phyloP scores from a whole-genome alignment of 2,113 vertebrate species.

The Sarotherodon lohbergeri region DNA sequence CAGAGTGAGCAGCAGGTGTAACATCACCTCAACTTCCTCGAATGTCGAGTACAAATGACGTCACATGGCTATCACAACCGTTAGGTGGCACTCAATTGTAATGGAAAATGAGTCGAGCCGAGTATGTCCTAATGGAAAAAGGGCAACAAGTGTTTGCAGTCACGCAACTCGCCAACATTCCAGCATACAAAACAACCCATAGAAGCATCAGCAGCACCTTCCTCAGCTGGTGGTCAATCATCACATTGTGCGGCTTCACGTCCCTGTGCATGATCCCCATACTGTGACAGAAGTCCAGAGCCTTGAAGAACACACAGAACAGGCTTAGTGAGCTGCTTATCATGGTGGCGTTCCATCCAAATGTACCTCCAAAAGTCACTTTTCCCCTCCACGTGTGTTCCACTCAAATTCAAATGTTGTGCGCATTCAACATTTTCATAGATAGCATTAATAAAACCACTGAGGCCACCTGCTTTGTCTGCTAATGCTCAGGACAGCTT shows the following conservation, averaged over 20 bases:
- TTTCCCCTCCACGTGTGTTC: not conserved
- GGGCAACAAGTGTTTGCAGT: not conserved
- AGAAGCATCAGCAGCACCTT: slow-evolving; percentile 77
- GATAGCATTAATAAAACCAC: not conserved
- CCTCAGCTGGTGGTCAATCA: slow-evolving; percentile 98
- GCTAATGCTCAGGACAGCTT: not conserved
- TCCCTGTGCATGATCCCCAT: slow-evolving; percentile 99
- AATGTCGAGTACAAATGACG: not conserved
- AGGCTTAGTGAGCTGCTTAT: not conserved
- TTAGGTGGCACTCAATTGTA: not conserved
- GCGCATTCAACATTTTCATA: not conserved
- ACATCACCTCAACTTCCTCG: not conserved
- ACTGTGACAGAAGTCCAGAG: slow-evolving; percentile 99
- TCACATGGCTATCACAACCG: not conserved
- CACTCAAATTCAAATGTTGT: not conserved
- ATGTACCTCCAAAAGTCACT: not conserved
- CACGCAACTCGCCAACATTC: not conserved
- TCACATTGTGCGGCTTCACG: slow-evolving; percentile 98
- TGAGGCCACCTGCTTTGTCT: not conserved
- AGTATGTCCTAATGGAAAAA: not conserved
- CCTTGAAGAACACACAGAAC: slow-evolving; percentile 51
- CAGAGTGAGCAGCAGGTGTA: not conserved
- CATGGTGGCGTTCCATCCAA: not conserved
- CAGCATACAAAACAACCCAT: not conserved
- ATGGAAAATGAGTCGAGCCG: not conserved